Conservation (phyloP, 2,888 invertebrate species). For the Euplexia lucipara region DNA sequence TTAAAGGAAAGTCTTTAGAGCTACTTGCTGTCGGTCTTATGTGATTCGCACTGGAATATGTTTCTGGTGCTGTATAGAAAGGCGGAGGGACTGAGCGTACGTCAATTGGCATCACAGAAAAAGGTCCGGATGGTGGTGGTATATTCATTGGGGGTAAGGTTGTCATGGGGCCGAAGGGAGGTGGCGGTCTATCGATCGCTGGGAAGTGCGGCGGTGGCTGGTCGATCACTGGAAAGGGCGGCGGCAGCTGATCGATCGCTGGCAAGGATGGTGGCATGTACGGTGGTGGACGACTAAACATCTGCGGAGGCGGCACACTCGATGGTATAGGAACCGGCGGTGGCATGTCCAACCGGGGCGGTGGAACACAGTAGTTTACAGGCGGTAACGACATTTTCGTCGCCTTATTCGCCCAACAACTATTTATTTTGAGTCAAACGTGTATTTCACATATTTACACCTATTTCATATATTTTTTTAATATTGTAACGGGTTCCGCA, state of each 20-base stretch:
- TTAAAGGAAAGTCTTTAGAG: conserved; percentile 27
- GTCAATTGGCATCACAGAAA: conserved; percentile 57
- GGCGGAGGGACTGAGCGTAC: conserved; percentile 61
- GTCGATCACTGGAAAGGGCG: conserved; percentile 40
- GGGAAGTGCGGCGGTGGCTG: conserved; percentile 53
- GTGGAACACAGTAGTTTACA: conserved; percentile 79
- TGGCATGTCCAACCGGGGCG: conserved; percentile 75
- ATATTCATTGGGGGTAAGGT: conserved; percentile 62
- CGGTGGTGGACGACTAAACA: conserved; percentile 69
- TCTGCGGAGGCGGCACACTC: conserved; percentile 58
- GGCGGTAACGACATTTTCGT: conserved; percentile 79
- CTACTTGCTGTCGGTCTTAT: conserved; percentile 1
- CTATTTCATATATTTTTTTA: too few relatives aligned
- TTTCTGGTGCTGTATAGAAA: conserved; percentile 33
- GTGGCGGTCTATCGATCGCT: conserved; percentile 28
- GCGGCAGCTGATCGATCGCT: conserved; percentile 42
- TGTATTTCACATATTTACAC: conserved; percentile 1
- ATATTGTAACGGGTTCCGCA: too few relatives aligned
- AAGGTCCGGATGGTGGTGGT: conserved; percentile 66
- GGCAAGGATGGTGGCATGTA: conserved; percentile 57
- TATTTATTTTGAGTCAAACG: not conserved
- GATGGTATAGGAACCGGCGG: conserved; percentile 76
- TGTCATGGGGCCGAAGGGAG: conserved; percentile 52
- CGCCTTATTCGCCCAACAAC: not conserved
- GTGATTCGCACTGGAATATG: conserved; percentile 13